phyloP scores from a whole-genome alignment of 2,888 invertebrate species.

The Holacanthella duospinosa region DNA sequence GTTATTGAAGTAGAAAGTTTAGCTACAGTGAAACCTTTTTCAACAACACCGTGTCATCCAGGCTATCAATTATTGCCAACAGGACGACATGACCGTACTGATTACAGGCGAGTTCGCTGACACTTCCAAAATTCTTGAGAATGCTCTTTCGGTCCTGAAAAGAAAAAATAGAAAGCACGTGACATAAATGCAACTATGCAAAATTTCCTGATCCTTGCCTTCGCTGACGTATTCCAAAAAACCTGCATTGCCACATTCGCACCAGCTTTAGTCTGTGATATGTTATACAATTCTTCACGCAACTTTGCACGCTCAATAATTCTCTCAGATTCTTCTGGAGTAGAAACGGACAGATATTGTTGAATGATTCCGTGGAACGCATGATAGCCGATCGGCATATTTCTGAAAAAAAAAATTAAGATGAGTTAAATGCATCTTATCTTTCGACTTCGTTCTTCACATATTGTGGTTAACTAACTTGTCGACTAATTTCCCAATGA shows the following conservation, averaged over 20 bases:
- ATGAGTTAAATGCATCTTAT: too few species aligned
- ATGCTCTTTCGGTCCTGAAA: slow-evolving; percentile 55
- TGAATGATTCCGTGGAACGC: background rate
- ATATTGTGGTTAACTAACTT: too few species aligned
- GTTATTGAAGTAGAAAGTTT: background rate
- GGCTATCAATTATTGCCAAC: slow-evolving; percentile 70
- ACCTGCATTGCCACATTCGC: background rate
- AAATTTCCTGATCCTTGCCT: background rate
- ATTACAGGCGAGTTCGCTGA: slow-evolving; percentile 66
- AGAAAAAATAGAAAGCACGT: slow-evolving; percentile 34
- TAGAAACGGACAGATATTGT: background rate
- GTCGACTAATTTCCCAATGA: too few species aligned
- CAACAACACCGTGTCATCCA: slow-evolving; percentile 85
- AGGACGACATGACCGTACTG: slow-evolving; percentile 77
- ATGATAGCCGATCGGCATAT: background rate
- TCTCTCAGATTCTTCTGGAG: background rate
- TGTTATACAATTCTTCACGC: background rate
- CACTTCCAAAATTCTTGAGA: slow-evolving; percentile 72
- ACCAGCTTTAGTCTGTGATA: background rate
- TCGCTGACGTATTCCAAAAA: background rate
- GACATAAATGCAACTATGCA: background rate
- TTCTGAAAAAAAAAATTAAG: slow-evolving; percentile 27
- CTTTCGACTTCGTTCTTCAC: too few species aligned
- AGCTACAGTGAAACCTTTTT: slow-evolving; percentile 53
- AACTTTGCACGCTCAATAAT: background rate